Percentiles rank a stretch among this genome's conserved stretches.
phyloP scores from a whole-genome alignment of 2,113 vertebrate genomes.

The Falco punctatus region DNA sequence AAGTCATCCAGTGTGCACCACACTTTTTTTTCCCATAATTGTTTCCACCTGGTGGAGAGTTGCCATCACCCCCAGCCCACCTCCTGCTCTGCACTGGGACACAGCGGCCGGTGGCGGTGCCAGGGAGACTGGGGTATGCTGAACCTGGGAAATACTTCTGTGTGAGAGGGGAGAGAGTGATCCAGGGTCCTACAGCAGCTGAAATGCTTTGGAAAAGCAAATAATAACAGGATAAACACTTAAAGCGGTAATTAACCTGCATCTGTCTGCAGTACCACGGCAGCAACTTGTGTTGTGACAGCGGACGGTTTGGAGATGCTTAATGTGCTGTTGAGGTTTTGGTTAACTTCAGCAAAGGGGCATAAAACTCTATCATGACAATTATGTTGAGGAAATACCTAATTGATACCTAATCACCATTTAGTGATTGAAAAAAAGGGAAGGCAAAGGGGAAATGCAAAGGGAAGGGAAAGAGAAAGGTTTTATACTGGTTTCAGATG shows the following conservation, averaged over 20 bases:
- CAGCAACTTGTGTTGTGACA: background rate
- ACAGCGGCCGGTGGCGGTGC: accelerated
- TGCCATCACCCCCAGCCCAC: background rate
- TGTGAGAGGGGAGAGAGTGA: background rate
- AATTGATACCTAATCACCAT: background rate
- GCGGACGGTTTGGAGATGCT: accelerated
- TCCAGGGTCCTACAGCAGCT: background rate
- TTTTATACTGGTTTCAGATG: background rate
- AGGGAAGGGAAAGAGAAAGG: background rate
- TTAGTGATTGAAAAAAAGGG: background rate
- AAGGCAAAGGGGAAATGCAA: background rate
- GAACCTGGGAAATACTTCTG: background rate
- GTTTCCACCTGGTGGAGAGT: slow-evolving; percentile 51
- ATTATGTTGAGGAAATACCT: background rate
- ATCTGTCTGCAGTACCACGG: background rate
- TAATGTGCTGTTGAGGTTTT: background rate
- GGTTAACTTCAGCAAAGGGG: background rate
- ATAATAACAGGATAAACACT: background rate
- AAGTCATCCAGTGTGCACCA: background rate
- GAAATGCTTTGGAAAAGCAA: slow-evolving; percentile 4
- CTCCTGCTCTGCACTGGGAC: background rate
- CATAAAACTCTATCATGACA: background rate
- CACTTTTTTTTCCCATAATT: slow-evolving; percentile 15
- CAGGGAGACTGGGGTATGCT: accelerated
- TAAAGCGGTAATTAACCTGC: background rate